Percentiles rank a stretch among this genome's conserved stretches.
Evolutionary conservation across 2,797 vertebrate genomes (phyloP).

Genomic region (Pangasius mekongensis): DNA sequence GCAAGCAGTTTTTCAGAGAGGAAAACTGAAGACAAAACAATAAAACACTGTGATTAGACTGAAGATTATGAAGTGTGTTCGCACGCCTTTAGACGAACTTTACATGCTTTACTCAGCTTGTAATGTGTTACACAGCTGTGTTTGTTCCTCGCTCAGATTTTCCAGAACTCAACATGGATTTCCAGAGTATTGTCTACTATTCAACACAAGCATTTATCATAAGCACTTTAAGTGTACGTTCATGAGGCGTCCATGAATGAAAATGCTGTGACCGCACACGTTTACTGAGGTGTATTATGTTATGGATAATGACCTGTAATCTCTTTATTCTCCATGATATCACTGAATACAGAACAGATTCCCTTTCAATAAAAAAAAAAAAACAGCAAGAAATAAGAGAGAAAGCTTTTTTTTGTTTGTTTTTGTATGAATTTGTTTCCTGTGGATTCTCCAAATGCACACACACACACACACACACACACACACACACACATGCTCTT

Average conservation of each 20-base stretch:
- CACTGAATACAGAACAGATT: background rate
- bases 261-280: background rate
- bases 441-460: background rate
- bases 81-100: no score
- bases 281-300: background rate
- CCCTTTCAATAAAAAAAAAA: background rate
- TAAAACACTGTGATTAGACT: background rate
- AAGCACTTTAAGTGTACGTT: background rate
- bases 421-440: background rate
- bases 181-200: background rate
- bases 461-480: slow-evolving; percentile 13
- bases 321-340: background rate
- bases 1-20: background rate
- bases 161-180: background rate
- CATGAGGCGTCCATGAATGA: background rate
- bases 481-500: slow-evolving; percentile 2
- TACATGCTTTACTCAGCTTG: background rate
- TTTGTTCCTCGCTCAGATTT: slow-evolving; percentile 43
- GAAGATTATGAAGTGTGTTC: slow-evolving; percentile 4
- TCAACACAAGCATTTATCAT: background rate
- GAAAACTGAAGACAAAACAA: background rate
- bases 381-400: background rate
- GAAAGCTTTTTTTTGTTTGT: background rate
- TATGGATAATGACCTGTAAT: background rate
- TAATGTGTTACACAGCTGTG: slow-evolving; percentile 27